Conservation (phyloP, 2,888 invertebrate species). For the Carcina quercana region DNA sequence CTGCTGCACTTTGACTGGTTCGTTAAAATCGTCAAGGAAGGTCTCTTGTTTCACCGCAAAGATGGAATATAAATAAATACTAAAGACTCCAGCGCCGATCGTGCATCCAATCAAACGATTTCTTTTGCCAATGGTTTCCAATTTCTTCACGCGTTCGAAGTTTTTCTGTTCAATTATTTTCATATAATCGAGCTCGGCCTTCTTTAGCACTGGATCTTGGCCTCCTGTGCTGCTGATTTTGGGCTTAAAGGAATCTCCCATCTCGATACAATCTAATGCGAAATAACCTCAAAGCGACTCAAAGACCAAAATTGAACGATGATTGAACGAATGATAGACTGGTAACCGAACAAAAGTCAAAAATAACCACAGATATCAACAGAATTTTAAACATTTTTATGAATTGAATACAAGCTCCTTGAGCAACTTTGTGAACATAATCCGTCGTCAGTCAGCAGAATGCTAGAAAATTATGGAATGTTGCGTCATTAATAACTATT, state of each 20-base stretch:
- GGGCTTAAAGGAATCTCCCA: conserved; percentile 59
- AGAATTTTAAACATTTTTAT: too few relatives aligned
- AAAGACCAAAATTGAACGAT: conserved; percentile 5
- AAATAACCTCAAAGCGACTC: conserved; percentile 38
- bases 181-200: conserved; percentile 84
- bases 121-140: conserved; percentile 76
- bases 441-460: too few relatives aligned
- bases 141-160: conserved; percentile 78
- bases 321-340: conserved; percentile 14
- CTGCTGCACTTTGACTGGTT: conserved; percentile 79
- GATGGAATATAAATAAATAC: conserved; percentile 91
- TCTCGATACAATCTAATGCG: conserved; percentile 39
- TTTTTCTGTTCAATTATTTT: conserved; percentile 86
- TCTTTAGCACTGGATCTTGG: conserved; percentile 61
- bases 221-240: conserved; percentile 41
- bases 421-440: too few relatives aligned
- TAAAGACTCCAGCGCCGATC: conserved; percentile 79
- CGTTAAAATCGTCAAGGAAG: conserved; percentile 94
- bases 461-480: too few relatives aligned
- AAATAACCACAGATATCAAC: too few relatives aligned
- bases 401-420: too few relatives aligned
- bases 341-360: neutral
- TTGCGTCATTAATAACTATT: too few relatives aligned
- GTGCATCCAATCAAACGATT: conserved; percentile 80
- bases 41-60: conserved; percentile 91